Conservation (phyloP, 2,113 vertebrate genomes). For the Ptyas mucosa region DNA sequence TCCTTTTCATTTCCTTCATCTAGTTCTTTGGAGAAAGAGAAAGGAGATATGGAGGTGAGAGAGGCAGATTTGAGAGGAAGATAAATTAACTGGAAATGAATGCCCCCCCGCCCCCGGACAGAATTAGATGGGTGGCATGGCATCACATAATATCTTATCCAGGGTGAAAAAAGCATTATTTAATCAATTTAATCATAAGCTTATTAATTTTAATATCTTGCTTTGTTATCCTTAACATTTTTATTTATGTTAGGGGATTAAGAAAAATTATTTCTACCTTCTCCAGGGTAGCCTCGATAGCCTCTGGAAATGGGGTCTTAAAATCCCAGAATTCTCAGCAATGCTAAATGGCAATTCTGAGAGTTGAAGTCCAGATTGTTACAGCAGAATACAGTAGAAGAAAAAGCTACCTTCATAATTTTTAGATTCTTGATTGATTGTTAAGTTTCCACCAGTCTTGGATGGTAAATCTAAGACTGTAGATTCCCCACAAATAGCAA, state of each 20-base stretch:
- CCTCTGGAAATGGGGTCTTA: neutral
- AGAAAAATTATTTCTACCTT: neutral
- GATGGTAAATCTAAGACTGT: neutral
- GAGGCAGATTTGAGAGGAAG: neutral
- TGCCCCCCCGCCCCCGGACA: rapidly evolving
- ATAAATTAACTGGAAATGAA: neutral
- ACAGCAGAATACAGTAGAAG: neutral
- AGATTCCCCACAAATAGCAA: neutral
- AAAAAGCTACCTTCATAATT: neutral
- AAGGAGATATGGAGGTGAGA: neutral
- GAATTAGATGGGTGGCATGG: neutral
- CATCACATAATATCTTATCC: neutral
- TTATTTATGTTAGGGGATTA: neutral
- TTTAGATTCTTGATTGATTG: neutral
- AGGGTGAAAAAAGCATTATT: neutral
- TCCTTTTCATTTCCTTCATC: neutral
- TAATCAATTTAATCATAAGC: neutral
- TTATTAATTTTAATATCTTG: neutral
- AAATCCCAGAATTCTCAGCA: neutral
- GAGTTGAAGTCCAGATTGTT: neutral
- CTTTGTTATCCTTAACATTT: neutral
- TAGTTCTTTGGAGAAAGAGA: neutral
- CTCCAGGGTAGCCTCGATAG: no score
- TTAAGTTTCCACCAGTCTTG: neutral
- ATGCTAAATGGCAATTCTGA: neutral